These are phyloP conservation scores for Thecophora atra DNA, from an alignment of 2,888 invertebrate genomes.

Conservation along the genomic window DNA sequence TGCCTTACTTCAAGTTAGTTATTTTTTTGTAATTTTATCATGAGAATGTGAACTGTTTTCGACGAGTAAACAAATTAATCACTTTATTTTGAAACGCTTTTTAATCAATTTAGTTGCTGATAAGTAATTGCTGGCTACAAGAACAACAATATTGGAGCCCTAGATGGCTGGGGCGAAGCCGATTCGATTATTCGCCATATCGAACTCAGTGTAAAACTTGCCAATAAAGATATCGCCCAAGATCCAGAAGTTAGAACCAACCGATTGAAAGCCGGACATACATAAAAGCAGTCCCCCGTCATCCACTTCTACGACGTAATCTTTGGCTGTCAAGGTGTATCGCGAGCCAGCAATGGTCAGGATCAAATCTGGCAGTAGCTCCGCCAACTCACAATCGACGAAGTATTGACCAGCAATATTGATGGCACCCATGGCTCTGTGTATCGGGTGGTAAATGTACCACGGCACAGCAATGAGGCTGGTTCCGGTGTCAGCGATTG, in stretches of 20 bases:
- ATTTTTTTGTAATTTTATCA: too few relatives aligned
- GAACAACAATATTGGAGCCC: conserved; percentile 44
- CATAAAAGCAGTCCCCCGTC: conserved; percentile 71
- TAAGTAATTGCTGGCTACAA: too few relatives aligned
- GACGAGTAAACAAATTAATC: too few relatives aligned
- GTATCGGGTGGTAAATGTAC: conserved; percentile 77
- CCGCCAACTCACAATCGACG: conserved; percentile 81
- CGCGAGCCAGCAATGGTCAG: conserved; percentile 78
- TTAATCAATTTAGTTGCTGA: too few relatives aligned
- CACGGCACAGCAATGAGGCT: conserved; percentile 91
- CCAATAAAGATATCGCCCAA: conserved; percentile 97
- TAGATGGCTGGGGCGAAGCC: conserved; percentile 81
- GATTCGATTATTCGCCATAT: conserved; percentile 82
- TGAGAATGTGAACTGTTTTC: too few relatives aligned
- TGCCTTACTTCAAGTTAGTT: too few relatives aligned
- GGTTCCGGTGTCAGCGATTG: conserved; percentile 95
- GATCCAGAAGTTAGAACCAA: conserved; percentile 83
- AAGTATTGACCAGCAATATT: conserved; percentile 48
- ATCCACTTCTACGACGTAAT: conserved; percentile 74
- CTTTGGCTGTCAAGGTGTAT: conserved; percentile 79
- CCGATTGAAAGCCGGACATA: conserved; percentile 88
- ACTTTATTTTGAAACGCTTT: too few relatives aligned
- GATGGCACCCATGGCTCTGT: conserved; percentile 70
- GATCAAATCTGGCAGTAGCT: conserved; percentile 78
- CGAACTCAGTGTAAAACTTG: conserved; percentile 93